Evolutionary conservation across 2,888 invertebrate species (phyloP).

Genomic region (Acleris holmiana): DNA sequence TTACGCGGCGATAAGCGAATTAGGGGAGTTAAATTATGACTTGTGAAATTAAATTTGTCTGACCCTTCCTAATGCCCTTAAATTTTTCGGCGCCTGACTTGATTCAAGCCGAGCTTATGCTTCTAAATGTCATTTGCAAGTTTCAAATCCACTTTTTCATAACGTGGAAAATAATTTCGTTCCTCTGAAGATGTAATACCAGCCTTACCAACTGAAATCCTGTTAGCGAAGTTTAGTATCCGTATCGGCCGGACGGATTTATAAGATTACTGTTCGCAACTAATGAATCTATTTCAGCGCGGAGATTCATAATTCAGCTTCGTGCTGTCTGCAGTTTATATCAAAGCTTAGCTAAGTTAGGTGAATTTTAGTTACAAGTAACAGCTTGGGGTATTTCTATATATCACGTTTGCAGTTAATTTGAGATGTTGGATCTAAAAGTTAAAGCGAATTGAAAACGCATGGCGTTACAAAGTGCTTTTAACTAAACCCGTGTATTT

Average conservation of each 20-base stretch:
- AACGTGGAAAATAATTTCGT: conserved; percentile 7
- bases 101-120: neutral
- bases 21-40: conserved; percentile 1
- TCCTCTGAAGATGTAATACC: conserved; percentile 21
- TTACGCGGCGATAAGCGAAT: conserved; percentile 10
- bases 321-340: conserved; percentile 3
- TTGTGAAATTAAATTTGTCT: neutral
- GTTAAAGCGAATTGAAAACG: no score
- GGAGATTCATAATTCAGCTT: conserved; percentile 20
- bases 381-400: no score
- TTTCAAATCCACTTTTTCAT: conserved; percentile 3
- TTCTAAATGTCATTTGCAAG: neutral
- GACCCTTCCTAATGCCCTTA: neutral
- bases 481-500: no score
- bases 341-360: neutral
- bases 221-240: conserved; percentile 30
- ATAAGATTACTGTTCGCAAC: conserved; percentile 27
- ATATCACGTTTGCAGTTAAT: no score
- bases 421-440: no score
- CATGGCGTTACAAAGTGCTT: no score
- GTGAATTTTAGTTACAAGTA: no score
- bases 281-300: conserved; percentile 33
- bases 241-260: conserved; percentile 27
- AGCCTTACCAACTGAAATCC: conserved; percentile 29
- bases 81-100: neutral